These are phyloP conservation scores for Alces alces DNA, from an alignment of 2,113 vertebrate species.

Conservation along the genomic window DNA sequence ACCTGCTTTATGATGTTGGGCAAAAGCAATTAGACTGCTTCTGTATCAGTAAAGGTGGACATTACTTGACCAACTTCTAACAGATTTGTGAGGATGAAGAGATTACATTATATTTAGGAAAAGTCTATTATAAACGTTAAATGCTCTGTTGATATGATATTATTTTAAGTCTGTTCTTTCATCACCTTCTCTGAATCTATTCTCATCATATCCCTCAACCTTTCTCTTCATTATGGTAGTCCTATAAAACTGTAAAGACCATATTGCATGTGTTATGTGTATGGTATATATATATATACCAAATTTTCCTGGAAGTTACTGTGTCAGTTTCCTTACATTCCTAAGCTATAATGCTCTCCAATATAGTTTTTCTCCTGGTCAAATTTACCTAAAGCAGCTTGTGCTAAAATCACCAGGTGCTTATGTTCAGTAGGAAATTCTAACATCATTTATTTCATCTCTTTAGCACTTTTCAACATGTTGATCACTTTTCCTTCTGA, in stretches of 20 bases:
- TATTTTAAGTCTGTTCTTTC: neutral
- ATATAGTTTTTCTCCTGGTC: neutral
- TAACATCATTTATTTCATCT: neutral
- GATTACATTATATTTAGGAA: neutral
- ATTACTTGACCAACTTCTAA: neutral
- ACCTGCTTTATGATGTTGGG: neutral
- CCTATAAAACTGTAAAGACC: neutral
- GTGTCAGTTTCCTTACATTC: neutral
- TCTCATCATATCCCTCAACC: neutral
- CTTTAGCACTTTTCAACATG: neutral
- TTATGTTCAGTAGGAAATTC: neutral
- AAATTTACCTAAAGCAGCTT: neutral
- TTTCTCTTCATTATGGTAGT: neutral
- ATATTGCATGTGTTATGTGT: neutral
- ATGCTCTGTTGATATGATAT: neutral
- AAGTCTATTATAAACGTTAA: neutral
- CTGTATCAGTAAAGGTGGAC: neutral
- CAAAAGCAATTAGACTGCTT: neutral
- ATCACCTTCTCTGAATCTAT: neutral
- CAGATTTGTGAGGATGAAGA: neutral
- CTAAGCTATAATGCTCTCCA: neutral
- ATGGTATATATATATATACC: accelerated
- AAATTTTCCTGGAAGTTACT: neutral
- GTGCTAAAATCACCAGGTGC: neutral
- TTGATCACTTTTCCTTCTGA: neutral